Evolutionary conservation across 2,888 invertebrate species (phyloP).

Genomic region (Microctonus hyperodae): DNA sequence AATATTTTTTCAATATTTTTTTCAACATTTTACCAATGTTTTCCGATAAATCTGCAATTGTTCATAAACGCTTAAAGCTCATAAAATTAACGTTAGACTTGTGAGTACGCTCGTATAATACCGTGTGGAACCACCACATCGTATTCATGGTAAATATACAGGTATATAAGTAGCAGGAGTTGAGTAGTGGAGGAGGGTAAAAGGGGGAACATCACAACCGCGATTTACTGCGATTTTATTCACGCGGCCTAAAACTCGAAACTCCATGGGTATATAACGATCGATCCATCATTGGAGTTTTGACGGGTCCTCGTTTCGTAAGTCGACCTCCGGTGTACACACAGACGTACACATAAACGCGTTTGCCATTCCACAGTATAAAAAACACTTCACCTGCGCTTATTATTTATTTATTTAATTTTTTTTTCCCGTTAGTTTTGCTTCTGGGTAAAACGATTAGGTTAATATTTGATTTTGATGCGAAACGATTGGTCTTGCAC

Average conservation of each 20-base stretch:
- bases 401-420: conserved; percentile 2
- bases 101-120: conserved; percentile 10
- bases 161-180: neutral
- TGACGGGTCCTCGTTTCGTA: conserved; percentile 54
- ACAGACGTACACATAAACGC: neutral
- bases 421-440: neutral
- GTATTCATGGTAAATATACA: conserved; percentile 1
- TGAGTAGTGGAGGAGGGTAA: neutral
- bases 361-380: neutral
- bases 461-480: neutral
- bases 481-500: too few relatives aligned
- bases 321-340: conserved; percentile 37
- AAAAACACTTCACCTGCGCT: conserved; percentile 25
- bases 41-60: conserved; percentile 20
- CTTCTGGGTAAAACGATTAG: neutral
- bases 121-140: neutral
- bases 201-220: conserved; percentile 21
- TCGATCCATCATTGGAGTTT: conserved; percentile 58
- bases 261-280: conserved; percentile 46
- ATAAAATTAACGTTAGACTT: conserved; percentile 19
- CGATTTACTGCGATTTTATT: conserved; percentile 51
- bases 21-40: conserved; percentile 6
- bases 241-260: conserved; percentile 47
- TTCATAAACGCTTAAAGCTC: conserved; percentile 17
- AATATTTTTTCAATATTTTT: conserved; percentile 12